Evolutionary conservation across 2,888 invertebrate genomes (phyloP).

Genomic region (Drosophila monieri): DNA sequence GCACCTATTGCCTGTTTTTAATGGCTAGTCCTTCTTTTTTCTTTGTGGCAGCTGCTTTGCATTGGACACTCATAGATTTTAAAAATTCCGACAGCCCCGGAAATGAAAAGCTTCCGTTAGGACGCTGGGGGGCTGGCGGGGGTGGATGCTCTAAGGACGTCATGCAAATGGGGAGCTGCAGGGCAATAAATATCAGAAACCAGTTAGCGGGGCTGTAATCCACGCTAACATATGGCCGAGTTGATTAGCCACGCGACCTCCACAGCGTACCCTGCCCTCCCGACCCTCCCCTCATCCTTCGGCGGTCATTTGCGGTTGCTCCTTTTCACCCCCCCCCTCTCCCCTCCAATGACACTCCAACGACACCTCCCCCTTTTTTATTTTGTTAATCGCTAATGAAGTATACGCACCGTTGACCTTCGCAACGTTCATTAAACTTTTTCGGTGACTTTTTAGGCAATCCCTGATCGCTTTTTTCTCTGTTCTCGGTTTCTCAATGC

Average conservation of each 20-base stretch:
- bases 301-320: conserved; percentile 6
- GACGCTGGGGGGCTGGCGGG: conserved; percentile 6
- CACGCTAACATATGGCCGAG: conserved; percentile 71
- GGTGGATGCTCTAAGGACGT: conserved; percentile 8
- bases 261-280: conserved; percentile 9
- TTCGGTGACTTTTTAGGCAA: conserved; percentile 18
- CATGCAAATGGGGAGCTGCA: conserved; percentile 49
- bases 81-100: conserved; percentile 80
- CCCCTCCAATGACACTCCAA: background rate
- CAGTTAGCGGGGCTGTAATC: conserved; percentile 54
- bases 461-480: conserved; percentile 17
- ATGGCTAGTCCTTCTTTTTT: conserved; percentile 61
- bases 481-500: conserved; percentile 38
- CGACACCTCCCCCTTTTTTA: background rate
- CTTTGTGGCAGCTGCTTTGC: conserved; percentile 56
- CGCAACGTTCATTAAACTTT: conserved; percentile 55
- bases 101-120: conserved; percentile 79
- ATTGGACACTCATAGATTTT: conserved; percentile 79
- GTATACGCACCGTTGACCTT: conserved; percentile 62
- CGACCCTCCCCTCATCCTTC: background rate
- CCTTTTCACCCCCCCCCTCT: background rate
- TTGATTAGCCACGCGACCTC: conserved; percentile 55
- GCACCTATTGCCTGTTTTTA: conserved; percentile 72
- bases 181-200: conserved; percentile 60
- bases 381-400: conserved; percentile 49